A percentile compares a stretch with the other conserved stretches of the same genome.
These are phyloP conservation scores for Caenorhabditis uteleia DNA, from an alignment of 2,888 invertebrate species.

Conservation along the genomic window DNA sequence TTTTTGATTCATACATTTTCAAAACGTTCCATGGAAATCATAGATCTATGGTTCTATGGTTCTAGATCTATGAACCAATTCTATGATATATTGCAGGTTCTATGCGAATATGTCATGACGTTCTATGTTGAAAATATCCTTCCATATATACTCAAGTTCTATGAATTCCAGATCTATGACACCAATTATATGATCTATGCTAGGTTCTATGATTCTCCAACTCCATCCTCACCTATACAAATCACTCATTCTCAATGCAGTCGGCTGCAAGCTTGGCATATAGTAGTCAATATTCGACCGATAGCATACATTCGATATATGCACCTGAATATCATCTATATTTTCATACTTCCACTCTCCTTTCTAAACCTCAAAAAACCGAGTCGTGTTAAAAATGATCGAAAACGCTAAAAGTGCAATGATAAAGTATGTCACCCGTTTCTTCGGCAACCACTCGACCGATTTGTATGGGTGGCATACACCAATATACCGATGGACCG, in stretches of 20 bases:
- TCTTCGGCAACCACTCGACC: slow-evolving; percentile 44
- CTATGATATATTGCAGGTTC: no score
- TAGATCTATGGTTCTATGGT: neutral
- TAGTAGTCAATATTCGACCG: slow-evolving; percentile 59
- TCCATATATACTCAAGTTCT: no score
- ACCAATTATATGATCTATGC: neutral
- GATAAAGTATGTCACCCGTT: slow-evolving; percentile 53
- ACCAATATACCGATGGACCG: slow-evolving; percentile 64
- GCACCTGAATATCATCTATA: slow-evolving; percentile 37
- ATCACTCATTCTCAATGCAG: slow-evolving; percentile 42
- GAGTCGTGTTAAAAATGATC: slow-evolving; percentile 57
- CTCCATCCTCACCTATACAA: slow-evolving; percentile 35
- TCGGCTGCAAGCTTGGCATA: slow-evolving; percentile 56
- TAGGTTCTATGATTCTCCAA: neutral
- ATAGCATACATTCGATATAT: slow-evolving; percentile 61
- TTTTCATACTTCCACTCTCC: neutral
- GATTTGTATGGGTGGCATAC: slow-evolving; percentile 64
- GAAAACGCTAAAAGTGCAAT: slow-evolving; percentile 53
- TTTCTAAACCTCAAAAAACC: slow-evolving; percentile 58
- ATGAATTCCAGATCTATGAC: neutral
- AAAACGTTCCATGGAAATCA: no score
- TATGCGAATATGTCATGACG: no score
- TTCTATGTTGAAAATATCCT: no score
- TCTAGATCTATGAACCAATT: no score
- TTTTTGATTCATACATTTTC: no score